Evolutionary conservation across 23 tunicate species (phyloP), one percentile per base, ranked within the genome.

Genomic region (Styela plicata): DNA sequence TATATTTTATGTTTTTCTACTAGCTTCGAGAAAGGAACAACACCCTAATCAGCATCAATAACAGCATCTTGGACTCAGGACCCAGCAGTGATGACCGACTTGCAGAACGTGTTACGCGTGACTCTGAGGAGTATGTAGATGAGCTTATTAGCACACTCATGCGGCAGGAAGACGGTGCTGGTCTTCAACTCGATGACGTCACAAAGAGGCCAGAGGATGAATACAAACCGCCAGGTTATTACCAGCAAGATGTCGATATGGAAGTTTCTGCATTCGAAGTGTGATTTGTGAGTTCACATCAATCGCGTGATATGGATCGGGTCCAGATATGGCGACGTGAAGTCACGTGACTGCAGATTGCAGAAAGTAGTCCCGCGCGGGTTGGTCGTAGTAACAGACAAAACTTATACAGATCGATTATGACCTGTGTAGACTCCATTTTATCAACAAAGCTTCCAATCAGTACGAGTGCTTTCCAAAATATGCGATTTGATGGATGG

Each of bases 41-140:
- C 36, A 65, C 52, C 31, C 26, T 76, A 57, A 53, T 76, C n/a
- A 64, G 70, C 28, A 67, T 84, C 79, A 83, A 69, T 85, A 85
- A 87, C 82, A 89, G 94, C 35, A 79, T 84, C n/a, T 52, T 80
- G 33, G 34, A 62, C 0, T 89, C 88, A n/a, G 94, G 94, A 0
- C 94, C 94, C 22, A 86, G 86, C 73, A 89, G 94, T 52, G 87
- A 84, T 83, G 94, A 89, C 83, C 85, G 79, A 0, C 67, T 84
- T 26, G 94, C 94, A 28, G 94, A 89, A 20, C 75, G 83, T 24
- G 94, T 86, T 2, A 89, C 94, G 24, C 64, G 63, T 5, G 89
- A 84, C 44, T 89, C 94, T 0, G 84, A 33, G 1, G 77, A 84
- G 64, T 86, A 82, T 52, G 82, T 89, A 5, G 83, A 84, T 31